A percentile compares a stretch with the other conserved stretches of the same genome.
phyloP scores from a whole-genome alignment of 2,888 invertebrate genomes.

The Mayetiola destructor region DNA sequence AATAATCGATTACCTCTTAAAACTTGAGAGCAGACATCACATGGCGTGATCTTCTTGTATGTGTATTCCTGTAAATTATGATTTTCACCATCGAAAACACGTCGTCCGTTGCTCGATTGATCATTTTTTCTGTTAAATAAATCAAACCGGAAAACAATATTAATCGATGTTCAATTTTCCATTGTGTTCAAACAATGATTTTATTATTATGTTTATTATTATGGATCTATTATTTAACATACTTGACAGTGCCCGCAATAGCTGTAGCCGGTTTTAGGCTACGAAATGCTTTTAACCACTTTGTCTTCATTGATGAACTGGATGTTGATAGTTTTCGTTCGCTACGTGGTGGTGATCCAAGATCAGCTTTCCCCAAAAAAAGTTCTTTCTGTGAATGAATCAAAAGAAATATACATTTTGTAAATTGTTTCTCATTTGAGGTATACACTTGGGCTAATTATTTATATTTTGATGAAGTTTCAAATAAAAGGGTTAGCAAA shows the following conservation, averaged over 20 bases:
- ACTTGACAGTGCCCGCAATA: conserved; percentile 46
- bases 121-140: conserved; percentile 51
- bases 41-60: conserved; percentile 89
- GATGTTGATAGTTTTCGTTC: conserved; percentile 77
- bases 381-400: conserved; percentile 69
- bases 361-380: conserved; percentile 62
- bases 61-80: conserved; percentile 90
- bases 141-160: conserved; percentile 18
- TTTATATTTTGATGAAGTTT: too few species aligned
- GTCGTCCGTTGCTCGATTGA: conserved; percentile 31
- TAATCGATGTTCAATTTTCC: conserved; percentile 3
- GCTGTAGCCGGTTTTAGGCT: conserved; percentile 72
- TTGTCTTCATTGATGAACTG: conserved; percentile 85
- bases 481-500: too few species aligned
- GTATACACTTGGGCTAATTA: too few species aligned
- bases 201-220: neutral
- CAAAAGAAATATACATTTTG: too few species aligned
- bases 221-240: conserved; percentile 31
- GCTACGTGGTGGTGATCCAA: conserved; percentile 44
- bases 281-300: conserved; percentile 94
- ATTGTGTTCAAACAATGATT: neutral
- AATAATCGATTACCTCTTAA: conserved; percentile 58
- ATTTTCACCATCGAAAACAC: conserved; percentile 30
- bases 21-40: conserved; percentile 86
- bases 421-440: too few species aligned